phyloP scores from a whole-genome alignment of 1,140 invertebrate species.

The Tetragonula clypearis region DNA sequence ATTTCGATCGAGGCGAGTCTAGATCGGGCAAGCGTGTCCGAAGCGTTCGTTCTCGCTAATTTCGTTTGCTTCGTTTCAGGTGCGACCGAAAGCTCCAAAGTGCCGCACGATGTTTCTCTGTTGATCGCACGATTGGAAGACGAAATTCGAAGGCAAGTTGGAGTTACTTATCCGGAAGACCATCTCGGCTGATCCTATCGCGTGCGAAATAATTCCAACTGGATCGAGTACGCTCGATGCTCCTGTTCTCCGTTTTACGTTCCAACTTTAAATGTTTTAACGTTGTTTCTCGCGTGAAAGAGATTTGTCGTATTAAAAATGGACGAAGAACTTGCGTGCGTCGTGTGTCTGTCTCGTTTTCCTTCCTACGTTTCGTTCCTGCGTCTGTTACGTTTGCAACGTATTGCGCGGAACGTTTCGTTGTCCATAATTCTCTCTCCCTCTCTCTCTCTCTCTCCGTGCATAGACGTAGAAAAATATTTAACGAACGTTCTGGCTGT shows the following conservation, averaged over 20 bases:
- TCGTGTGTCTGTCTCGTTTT: too few relatives aligned
- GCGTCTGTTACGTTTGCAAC: background rate
- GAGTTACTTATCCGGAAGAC: constrained; percentile 82
- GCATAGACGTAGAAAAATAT: too few relatives aligned
- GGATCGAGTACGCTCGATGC: background rate
- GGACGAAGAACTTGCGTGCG: background rate
- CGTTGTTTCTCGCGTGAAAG: background rate
- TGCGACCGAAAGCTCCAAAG: constrained; percentile 83
- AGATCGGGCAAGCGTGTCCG: background rate
- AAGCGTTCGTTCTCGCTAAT: background rate
- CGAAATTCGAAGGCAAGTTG: constrained; percentile 85
- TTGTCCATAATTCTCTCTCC: background rate
- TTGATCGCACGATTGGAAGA: constrained; percentile 86
- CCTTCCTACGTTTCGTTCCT: too few relatives aligned
- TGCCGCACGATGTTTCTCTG: constrained; percentile 84
- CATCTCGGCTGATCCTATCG: background rate
- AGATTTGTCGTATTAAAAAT: background rate
- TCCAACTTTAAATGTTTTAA: background rate
- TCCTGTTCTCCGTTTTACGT: background rate
- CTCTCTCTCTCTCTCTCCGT: too few relatives aligned
- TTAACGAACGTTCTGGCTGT: too few relatives aligned
- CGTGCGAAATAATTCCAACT: background rate
- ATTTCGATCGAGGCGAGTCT: background rate
- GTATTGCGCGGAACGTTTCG: background rate
- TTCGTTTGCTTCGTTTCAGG: constrained; percentile 79